Conservation (phyloP, 2,113 vertebrate genomes). For the Nicator chloris region DNA sequence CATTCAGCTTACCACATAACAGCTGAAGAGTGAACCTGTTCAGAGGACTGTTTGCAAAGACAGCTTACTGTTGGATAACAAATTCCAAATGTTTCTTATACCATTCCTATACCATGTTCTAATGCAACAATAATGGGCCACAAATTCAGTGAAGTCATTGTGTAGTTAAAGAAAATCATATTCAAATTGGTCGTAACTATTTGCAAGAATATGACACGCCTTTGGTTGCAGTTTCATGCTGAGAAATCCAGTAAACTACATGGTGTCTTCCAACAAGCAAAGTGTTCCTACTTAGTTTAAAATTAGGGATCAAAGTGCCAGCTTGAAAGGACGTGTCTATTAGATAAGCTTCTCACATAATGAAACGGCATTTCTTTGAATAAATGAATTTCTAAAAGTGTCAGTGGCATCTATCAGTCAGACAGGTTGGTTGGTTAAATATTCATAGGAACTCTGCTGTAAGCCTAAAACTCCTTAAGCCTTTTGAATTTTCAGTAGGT, state of each 20-base stretch:
- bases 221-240: neutral
- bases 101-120: neutral
- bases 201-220: neutral
- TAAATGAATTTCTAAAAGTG: neutral
- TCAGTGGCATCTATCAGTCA: neutral
- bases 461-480: neutral
- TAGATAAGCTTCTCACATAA: neutral
- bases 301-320: neutral
- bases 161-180: neutral
- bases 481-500: neutral
- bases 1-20: neutral
- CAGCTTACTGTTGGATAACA: neutral
- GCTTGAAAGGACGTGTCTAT: neutral
- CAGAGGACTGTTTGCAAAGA: neutral
- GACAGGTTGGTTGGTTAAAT: neutral
- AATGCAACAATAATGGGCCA: neutral
- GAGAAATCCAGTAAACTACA: neutral
- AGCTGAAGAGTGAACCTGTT: neutral
- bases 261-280: neutral
- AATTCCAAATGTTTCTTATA: neutral
- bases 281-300: neutral
- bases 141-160: neutral
- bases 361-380: neutral
- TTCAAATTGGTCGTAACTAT: neutral
- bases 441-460: neutral